Percentiles rank a stretch among this genome's conserved stretches.
Evolutionary conservation across 2,113 vertebrate genomes (phyloP).

Genomic region (Oncorhynchus mykiss): DNA sequence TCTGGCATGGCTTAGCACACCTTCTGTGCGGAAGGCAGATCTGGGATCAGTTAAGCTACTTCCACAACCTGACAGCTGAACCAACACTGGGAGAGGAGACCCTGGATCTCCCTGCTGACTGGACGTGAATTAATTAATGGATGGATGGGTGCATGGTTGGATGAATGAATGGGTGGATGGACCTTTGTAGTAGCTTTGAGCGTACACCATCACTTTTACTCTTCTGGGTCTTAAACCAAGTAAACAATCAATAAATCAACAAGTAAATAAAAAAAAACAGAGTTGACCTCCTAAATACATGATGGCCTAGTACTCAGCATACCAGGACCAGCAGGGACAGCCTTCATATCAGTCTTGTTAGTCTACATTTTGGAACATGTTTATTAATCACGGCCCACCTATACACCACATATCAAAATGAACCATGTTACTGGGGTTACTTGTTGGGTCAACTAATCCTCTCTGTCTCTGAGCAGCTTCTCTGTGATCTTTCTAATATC

Average conservation of each 20-base stretch:
- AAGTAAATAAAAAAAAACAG: not conserved
- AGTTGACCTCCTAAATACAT: slow-evolving; percentile 10
- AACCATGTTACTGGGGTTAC: not conserved
- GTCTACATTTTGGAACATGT: slow-evolving; percentile 2
- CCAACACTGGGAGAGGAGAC: slow-evolving; percentile 30
- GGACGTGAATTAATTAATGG: not conserved
- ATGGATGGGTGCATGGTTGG: not conserved
- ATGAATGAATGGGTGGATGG: slow-evolving; percentile 2
- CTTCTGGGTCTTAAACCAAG: too few relatives aligned
- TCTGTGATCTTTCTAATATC: slow-evolving; percentile 2
- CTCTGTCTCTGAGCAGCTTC: not conserved
- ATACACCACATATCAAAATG: too few relatives aligned
- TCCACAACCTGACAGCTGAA: slow-evolving; percentile 65
- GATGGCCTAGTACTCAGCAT: not conserved
- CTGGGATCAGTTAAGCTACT: slow-evolving; percentile 31
- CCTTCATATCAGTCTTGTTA: too few relatives aligned
- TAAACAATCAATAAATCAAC: too few relatives aligned
- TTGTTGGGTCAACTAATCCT: not conserved
- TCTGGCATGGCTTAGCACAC: not conserved
- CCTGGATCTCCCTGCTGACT: not conserved
- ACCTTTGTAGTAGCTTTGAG: not conserved
- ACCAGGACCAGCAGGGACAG: slow-evolving; percentile 1
- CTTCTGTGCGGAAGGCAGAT: not conserved
- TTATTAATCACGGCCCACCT: not conserved
- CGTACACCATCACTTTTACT: too few relatives aligned